phyloP scores from a whole-genome alignment of 2,113 vertebrate species.

The Oryctolagus cuniculus region DNA sequence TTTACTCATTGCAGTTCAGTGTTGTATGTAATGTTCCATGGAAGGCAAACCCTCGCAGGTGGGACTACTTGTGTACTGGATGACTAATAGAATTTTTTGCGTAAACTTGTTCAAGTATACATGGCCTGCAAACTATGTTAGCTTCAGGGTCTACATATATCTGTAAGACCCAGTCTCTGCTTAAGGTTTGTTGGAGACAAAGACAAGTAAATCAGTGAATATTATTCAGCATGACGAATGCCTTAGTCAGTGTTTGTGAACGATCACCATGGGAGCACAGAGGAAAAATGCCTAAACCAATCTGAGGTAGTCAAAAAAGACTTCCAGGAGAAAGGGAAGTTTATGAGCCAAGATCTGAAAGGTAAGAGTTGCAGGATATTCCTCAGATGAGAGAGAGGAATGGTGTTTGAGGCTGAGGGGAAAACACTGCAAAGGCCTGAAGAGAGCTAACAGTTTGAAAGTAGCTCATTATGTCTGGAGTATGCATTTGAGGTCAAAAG shows the following conservation, averaged over 20 bases:
- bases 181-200: not conserved
- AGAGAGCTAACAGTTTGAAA: not conserved
- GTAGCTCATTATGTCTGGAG: not conserved
- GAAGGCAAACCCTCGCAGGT: not conserved
- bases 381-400: not conserved
- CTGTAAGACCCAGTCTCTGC: not conserved
- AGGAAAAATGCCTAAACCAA: not conserved
- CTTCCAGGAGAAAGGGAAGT: slow-evolving; percentile 8
- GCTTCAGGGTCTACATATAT: not conserved
- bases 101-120: not conserved
- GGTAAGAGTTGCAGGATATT: not conserved
- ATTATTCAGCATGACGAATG: not conserved
- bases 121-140: not conserved
- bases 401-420: not conserved
- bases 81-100: not conserved
- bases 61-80: not conserved
- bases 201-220: not conserved
- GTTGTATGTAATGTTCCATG: not conserved
- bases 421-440: not conserved
- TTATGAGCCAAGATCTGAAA: not conserved
- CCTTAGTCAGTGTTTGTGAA: not conserved
- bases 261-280: not conserved
- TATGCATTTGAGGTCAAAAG: not conserved
- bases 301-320: not conserved
- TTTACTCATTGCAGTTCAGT: not conserved